A percentile compares a stretch with the other conserved stretches of the same genome.
These are phyloP conservation scores for Parauchenoglanis ngamensis DNA, from an alignment of 2,797 vertebrate species.

Conservation along the genomic window DNA sequence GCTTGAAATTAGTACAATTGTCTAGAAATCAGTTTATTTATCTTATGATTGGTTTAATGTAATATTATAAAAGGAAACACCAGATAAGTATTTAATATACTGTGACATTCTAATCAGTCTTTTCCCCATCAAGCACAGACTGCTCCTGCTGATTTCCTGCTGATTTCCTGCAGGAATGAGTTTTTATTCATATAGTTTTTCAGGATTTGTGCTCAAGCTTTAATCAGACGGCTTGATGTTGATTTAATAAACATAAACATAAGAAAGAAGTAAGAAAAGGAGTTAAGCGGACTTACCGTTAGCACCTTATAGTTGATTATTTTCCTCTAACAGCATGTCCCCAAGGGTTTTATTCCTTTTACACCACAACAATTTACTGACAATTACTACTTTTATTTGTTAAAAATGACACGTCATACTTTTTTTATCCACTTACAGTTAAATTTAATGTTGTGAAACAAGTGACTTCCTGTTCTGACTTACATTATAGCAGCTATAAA, in stretches of 20 bases:
- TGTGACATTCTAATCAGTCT: too few relatives aligned
- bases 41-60: neutral
- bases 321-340: too few relatives aligned
- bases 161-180: too few relatives aligned
- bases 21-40: neutral
- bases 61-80: neutral
- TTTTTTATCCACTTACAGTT: neutral
- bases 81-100: too few relatives aligned
- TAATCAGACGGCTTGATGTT: neutral
- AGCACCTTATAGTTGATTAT: too few relatives aligned
- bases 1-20: neutral
- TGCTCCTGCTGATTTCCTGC: neutral
- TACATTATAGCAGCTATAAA: too few relatives aligned
- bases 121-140: too few relatives aligned
- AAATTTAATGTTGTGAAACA: too few relatives aligned
- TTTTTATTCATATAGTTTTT: neutral
- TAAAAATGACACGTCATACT: neutral
- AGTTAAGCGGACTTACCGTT: neutral
- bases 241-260: neutral
- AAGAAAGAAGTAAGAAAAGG: too few relatives aligned
- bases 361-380: too few relatives aligned
- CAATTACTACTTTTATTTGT: neutral
- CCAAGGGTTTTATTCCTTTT: too few relatives aligned
- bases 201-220: neutral
- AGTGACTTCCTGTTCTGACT: too few relatives aligned